A percentile compares a stretch with the other conserved stretches of the same genome.
Evolutionary conservation across 1,140 invertebrate genomes (phyloP).

Genomic region (Eurosta solidaginis): DNA sequence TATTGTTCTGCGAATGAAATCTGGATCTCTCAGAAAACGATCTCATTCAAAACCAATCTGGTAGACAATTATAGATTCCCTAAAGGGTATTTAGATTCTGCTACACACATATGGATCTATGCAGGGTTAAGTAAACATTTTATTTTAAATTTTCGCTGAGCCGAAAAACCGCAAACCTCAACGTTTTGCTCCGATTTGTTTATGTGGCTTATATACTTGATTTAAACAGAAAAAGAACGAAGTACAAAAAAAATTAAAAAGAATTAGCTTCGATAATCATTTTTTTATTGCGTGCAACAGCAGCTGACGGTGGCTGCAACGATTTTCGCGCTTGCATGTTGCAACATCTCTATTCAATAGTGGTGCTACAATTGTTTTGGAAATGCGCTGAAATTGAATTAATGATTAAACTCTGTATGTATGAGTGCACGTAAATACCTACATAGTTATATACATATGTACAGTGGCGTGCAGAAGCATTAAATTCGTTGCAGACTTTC

Average conservation of each 20-base stretch:
- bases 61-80: too few relatives aligned
- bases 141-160: not conserved
- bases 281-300: not conserved
- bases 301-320: too few relatives aligned
- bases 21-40: too few relatives aligned
- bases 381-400: slow-evolving; percentile 9
- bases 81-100: too few relatives aligned
- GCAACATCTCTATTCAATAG: not conserved
- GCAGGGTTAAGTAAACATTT: not conserved
- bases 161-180: slow-evolving; percentile 9
- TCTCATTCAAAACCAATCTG: too few relatives aligned
- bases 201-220: not conserved
- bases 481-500: too few relatives aligned
- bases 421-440: not conserved
- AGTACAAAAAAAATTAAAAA: too few relatives aligned
- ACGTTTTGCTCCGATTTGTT: slow-evolving; percentile 20
- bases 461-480: too few relatives aligned
- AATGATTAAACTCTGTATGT: not conserved
- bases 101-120: not conserved
- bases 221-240: not conserved
- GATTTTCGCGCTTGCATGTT: not conserved
- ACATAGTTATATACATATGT: too few relatives aligned
- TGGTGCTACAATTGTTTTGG: not conserved
- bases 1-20: too few relatives aligned
- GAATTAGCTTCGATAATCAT: too few relatives aligned